Percentiles rank a stretch among this genome's conserved stretches.
These are phyloP conservation scores for Zaprionus ornatus DNA, from an alignment of 1,140 invertebrate genomes.

Conservation along the genomic window DNA sequence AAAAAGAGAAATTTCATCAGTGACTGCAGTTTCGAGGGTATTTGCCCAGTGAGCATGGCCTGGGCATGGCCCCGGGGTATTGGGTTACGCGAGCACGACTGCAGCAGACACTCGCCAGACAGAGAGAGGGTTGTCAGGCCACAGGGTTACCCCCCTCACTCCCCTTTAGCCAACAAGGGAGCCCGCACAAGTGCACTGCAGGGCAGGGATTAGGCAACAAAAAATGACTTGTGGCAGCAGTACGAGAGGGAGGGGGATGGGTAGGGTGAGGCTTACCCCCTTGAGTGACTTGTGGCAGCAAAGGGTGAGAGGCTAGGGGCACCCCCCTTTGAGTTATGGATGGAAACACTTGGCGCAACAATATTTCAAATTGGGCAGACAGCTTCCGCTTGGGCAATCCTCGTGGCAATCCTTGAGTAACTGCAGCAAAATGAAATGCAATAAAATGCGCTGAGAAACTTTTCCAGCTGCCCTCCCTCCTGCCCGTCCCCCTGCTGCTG, in stretches of 20 bases:
- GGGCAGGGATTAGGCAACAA: neutral
- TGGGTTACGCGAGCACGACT: slow-evolving; percentile 43
- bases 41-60: slow-evolving; percentile 28
- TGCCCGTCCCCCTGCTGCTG: neutral
- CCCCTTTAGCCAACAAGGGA: neutral
- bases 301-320: neutral
- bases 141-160: neutral
- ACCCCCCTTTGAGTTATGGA: slow-evolving; percentile 24
- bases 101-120: slow-evolving; percentile 59
- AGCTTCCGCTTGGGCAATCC: slow-evolving; percentile 33
- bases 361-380: slow-evolving; percentile 71
- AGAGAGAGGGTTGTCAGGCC: neutral
- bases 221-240: neutral
- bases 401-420: slow-evolving; percentile 21
- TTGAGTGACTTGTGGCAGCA: slow-evolving; percentile 10
- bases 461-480: slow-evolving; percentile 32
- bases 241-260: neutral
- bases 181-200: neutral
- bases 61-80: slow-evolving; percentile 21
- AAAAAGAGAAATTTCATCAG: slow-evolving; percentile 46
- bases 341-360: slow-evolving; percentile 49
- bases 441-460: slow-evolving; percentile 56
- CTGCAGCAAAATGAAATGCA: slow-evolving; percentile 57
- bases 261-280: too few relatives aligned
- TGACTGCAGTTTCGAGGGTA: slow-evolving; percentile 38